Conservation (phyloP, 2,797 vertebrate species). For the Etheostoma perlongum region DNA sequence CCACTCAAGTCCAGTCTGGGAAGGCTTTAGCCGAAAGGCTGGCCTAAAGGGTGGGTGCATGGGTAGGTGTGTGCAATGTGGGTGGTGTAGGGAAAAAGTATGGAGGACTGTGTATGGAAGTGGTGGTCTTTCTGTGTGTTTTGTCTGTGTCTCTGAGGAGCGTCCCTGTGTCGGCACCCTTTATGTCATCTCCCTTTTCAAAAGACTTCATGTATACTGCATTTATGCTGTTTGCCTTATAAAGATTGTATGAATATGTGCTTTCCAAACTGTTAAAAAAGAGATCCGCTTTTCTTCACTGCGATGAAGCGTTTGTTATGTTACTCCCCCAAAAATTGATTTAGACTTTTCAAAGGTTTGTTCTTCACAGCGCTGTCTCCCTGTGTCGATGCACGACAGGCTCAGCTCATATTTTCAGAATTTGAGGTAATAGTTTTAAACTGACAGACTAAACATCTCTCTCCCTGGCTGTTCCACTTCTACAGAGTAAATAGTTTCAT, state of each 20-base stretch:
- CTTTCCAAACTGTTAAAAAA: conserved; percentile 84
- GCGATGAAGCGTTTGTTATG: conserved; percentile 83
- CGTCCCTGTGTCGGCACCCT: conserved; percentile 71
- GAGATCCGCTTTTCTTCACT: conserved; percentile 81
- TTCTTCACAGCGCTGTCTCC: conserved; percentile 86
- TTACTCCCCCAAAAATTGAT: conserved; percentile 87
- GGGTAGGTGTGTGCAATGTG: conserved; percentile 52
- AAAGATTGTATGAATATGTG: conserved; percentile 87
- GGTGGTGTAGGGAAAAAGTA: conserved; percentile 29
- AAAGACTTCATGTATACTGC: conserved; percentile 82
- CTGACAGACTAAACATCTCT: conserved; percentile 89
- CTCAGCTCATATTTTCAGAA: conserved; percentile 87
- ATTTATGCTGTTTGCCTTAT: conserved; percentile 87
- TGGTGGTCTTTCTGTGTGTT: conserved; percentile 68
- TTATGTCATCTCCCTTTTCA: conserved; percentile 75
- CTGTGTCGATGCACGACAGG: conserved; percentile 84
- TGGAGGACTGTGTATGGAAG: conserved; percentile 33
- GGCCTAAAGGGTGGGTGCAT: conserved; percentile 51
- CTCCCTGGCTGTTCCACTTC: conserved; percentile 84
- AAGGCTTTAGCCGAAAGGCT: conserved; percentile 66
- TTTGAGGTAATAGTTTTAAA: conserved; percentile 90
- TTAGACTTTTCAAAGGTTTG: conserved; percentile 90
- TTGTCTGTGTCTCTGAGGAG: conserved; percentile 70
- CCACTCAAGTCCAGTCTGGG: conserved; percentile 80
- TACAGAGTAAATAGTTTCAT: conserved; percentile 84